These are phyloP conservation scores for Crotalus helleri DNA, from an alignment of 2,113 vertebrate species.

Conservation along the genomic window DNA sequence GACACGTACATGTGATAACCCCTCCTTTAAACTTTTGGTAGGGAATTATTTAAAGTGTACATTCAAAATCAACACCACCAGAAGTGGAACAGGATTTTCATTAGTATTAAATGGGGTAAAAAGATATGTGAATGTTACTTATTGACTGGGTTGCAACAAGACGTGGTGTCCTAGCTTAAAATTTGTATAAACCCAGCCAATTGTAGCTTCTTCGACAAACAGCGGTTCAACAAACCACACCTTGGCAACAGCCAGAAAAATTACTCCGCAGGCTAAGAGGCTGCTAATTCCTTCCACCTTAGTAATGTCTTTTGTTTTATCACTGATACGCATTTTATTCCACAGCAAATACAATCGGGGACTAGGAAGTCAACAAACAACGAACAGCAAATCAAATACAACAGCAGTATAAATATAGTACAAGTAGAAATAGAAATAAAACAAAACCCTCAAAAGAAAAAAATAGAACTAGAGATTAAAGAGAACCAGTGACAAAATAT, in stretches of 20 bases:
- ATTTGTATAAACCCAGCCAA: no score
- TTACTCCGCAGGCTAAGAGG: no score
- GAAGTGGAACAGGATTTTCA: neutral
- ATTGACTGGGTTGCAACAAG: no score
- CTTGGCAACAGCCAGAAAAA: no score
- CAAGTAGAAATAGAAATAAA: neutral
- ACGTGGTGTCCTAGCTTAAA: no score
- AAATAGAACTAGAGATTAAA: neutral
- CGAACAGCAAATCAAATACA: neutral
- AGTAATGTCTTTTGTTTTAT: no score
- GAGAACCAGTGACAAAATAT: neutral
- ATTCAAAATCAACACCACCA: neutral
- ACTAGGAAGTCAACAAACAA: neutral
- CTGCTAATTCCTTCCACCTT: no score
- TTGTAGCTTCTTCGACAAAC: no score
- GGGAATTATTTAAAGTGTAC: neutral
- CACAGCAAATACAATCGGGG: neutral
- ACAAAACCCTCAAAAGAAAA: neutral
- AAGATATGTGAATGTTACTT: no score
- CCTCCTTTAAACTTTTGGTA: neutral
- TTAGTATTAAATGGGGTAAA: no score
- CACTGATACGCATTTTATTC: neutral
- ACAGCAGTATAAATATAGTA: neutral
- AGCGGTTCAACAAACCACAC: no score
- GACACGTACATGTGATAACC: neutral